Conservation (phyloP, 2,113 vertebrate genomes). For the Onychostruthus taczanowskii region DNA sequence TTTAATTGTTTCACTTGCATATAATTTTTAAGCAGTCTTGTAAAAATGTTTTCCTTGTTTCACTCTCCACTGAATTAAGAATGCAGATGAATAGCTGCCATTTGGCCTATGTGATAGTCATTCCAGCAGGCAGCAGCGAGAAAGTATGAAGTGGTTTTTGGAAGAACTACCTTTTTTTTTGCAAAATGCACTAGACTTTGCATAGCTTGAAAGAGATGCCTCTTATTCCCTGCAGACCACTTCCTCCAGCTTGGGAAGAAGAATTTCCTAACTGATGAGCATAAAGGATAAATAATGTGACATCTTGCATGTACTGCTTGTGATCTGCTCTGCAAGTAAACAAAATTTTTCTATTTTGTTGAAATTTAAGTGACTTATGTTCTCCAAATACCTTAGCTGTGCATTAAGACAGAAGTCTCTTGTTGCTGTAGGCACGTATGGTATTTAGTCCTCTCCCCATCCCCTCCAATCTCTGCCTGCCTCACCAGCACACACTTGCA, state of each 20-base stretch:
- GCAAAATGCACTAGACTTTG: background rate
- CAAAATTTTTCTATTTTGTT: background rate
- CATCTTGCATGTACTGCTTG: background rate
- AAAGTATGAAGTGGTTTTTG: constrained; percentile 62
- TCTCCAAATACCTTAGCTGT: constrained; percentile 3
- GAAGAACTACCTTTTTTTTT: constrained; percentile 38
- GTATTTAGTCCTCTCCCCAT: background rate
- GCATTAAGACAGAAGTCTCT: background rate
- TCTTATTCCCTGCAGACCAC: constrained; percentile 55
- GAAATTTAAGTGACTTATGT: background rate
- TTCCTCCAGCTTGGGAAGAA: constrained; percentile 45
- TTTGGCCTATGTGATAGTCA: constrained; percentile 55
- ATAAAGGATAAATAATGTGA: background rate
- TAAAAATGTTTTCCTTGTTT: constrained; percentile 75
- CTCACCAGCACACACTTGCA: background rate
- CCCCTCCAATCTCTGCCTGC: background rate
- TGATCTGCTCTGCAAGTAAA: background rate
- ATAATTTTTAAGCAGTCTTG: constrained; percentile 71
- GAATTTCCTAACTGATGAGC: constrained; percentile 23
- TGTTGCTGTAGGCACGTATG: background rate
- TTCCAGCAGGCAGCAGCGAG: constrained; percentile 57
- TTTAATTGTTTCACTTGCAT: constrained; percentile 70
- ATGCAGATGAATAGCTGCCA: constrained; percentile 58
- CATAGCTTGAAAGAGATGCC: constrained; percentile 42
- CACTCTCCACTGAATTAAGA: constrained; percentile 68